Evolutionary conservation across 2,888 invertebrate genomes (phyloP), one percentile per base, ranked within the genome.

Genomic region (Orthosia gracilis): DNA sequence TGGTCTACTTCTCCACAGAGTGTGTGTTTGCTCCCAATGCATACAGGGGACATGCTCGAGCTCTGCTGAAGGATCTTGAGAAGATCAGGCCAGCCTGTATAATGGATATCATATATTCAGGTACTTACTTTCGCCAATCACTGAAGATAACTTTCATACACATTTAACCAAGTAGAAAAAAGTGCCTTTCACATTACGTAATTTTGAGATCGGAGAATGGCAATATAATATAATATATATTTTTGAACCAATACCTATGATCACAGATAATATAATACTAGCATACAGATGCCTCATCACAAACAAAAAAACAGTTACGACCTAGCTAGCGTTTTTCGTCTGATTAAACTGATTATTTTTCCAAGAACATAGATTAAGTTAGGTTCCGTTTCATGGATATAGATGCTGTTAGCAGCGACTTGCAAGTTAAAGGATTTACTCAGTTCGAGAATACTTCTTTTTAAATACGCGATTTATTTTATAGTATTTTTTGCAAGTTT

Each of bases 1-100:
- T 99, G 47, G 98, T 99, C 13, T 99, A 99, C 93, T 99, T 99
- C 94, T 99, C 99, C 3, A 99, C 99, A 0, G 99, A 99, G 94
- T 99, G 99, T 95, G 98, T 99, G 64, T 99, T 99, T 96, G 99
- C 99, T 3, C 99, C 99, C 0, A 99, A 99, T 96, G 99, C 99
- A 0, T 99, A 99, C 93, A 97, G 99, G 89, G 99, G 99, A 0
- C 98, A 99, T 93, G 99, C 99, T 0, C 96, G 99, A 87, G 97
- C 98, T 0, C 97, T 98, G 87, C 97, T 99, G 1, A 99, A 99
- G 93, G 99, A 99, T 94, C 96, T 99, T 90, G 99, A 99, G 93
- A 98, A 98, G 94, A 97, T 99, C 70, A 97, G 99, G 82, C 98
- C 99, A 0, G 97, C 98, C 17, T 97, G 98, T 57, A 99, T 99